phyloP scores from a whole-genome alignment of 2,888 invertebrate species.

The Philaethria dido region DNA sequence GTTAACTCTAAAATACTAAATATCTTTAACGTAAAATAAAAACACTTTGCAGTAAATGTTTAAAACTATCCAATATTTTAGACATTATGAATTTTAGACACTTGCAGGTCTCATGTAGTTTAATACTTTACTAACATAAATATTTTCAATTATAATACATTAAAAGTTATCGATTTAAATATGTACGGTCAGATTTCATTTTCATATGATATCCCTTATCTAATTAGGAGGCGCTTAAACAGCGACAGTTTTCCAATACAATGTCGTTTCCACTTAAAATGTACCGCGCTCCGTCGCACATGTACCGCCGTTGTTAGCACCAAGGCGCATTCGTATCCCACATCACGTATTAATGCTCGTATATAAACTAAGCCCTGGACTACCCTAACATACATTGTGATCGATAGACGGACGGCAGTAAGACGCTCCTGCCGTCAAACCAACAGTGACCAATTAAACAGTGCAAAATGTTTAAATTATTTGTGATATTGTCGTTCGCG shows the following conservation, averaged over 20 bases:
- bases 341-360: constrained; percentile 83
- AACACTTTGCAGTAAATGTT: too few species aligned
- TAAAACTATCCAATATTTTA: too few species aligned
- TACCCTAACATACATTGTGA: constrained; percentile 79
- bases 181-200: constrained; percentile 13
- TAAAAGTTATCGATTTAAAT: neutral
- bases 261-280: constrained; percentile 69
- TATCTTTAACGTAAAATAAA: too few species aligned
- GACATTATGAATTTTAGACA: too few species aligned
- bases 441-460: constrained; percentile 54
- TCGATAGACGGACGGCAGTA: constrained; percentile 69
- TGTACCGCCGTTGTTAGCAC: constrained; percentile 65
- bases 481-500: constrained; percentile 70
- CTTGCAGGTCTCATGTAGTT: too few species aligned
- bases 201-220: constrained; percentile 32
- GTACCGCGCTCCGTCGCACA: constrained; percentile 58
- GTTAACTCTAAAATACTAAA: too few species aligned
- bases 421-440: constrained; percentile 70
- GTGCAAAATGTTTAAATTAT: constrained; percentile 74
- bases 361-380: constrained; percentile 82
- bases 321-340: constrained; percentile 67
- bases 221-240: constrained; percentile 47
- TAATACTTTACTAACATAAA: neutral
- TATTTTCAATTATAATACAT: neutral
- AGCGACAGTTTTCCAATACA: constrained; percentile 73